Conservation (phyloP, 2,113 vertebrate species). For the Atlantisia rogersi region DNA sequence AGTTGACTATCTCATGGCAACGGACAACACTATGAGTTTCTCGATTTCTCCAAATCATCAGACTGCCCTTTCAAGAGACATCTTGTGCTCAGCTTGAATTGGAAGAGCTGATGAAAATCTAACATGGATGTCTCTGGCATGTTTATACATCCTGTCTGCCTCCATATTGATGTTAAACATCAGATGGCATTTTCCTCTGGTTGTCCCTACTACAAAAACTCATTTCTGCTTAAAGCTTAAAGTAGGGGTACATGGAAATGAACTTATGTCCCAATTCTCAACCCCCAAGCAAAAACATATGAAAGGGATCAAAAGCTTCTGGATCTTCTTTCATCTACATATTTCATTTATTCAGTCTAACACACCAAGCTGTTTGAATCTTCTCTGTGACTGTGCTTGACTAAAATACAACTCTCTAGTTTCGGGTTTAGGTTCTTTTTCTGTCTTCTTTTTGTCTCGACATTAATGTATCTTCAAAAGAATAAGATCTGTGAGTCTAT, state of each 20-base stretch:
- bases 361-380: neutral
- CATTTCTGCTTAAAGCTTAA: neutral
- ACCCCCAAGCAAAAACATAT: constrained; percentile 2
- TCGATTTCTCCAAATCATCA: neutral
- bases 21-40: neutral
- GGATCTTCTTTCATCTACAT: constrained; percentile 47
- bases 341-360: neutral
- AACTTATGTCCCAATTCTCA: neutral
- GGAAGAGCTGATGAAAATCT: neutral
- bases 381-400: constrained; percentile 39
- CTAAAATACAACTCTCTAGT: neutral
- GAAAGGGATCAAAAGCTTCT: constrained; percentile 45
- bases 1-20: neutral
- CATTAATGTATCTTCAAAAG: neutral
- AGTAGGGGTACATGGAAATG: neutral
- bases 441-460: neutral
- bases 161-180: neutral
- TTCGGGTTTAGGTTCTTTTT: neutral
- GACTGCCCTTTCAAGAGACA: neutral
- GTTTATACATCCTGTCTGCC: neutral
- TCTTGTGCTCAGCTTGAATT: neutral
- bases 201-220: neutral
- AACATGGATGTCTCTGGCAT: neutral
- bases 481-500: neutral
- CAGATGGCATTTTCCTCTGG: neutral